Evolutionary conservation across 64 coral and sea anemone genomes (phyloP).

Genomic region (Acropora yongei): DNA sequence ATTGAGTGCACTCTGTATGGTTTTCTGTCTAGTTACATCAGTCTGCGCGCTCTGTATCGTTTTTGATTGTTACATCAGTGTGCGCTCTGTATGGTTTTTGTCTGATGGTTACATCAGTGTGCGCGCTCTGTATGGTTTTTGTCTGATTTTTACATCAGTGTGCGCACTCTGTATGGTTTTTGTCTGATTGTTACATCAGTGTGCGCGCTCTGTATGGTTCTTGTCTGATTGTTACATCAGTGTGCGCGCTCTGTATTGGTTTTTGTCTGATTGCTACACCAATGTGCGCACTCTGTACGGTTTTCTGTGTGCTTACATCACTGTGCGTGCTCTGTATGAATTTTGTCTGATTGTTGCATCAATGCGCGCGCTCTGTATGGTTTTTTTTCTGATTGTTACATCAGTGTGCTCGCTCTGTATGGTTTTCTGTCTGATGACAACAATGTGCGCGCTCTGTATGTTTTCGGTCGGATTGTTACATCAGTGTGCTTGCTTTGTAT

Average conservation of each 20-base stretch:
- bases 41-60: not conserved
- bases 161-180: not conserved
- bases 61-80: not conserved
- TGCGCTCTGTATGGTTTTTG: not conserved
- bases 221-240: not conserved
- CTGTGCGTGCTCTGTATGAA: not conserved
- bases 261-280: not conserved
- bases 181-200: not conserved
- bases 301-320: not conserved
- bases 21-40: not conserved
- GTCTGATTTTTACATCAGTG: not conserved
- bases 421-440: too few relatives aligned
- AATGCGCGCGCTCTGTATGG: not conserved
- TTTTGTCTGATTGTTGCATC: not conserved
- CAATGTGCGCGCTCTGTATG: not conserved
- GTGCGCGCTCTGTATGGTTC: not conserved
- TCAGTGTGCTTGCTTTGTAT: not conserved
- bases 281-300: not conserved
- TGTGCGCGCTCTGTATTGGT: not conserved
- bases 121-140: not conserved
- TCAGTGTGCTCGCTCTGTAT: not conserved
- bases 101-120: not conserved
- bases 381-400: not conserved
- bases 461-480: not conserved
- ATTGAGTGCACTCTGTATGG: not conserved